Evolutionary conservation across 2,797 vertebrate genomes (phyloP).

Genomic region (Arctocebus calabarensis): DNA sequence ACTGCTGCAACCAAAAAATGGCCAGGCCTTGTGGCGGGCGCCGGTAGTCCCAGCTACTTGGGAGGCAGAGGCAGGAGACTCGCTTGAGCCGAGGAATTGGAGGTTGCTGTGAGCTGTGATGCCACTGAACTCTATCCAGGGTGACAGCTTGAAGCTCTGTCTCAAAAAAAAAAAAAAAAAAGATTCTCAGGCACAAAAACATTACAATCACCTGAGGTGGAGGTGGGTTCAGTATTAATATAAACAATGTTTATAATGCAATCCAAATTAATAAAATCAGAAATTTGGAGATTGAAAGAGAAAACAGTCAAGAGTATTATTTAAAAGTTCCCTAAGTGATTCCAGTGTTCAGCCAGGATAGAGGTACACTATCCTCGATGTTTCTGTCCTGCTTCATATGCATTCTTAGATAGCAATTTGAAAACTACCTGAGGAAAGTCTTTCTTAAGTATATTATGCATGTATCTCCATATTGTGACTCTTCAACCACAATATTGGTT

Average conservation of each 20-base stretch:
- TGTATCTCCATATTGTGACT: background rate
- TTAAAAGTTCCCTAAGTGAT: background rate
- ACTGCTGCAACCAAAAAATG: too few relatives aligned
- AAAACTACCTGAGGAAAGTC: background rate
- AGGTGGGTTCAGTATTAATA: background rate
- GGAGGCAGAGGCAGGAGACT: too few relatives aligned
- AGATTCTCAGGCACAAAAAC: background rate
- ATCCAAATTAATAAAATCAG: background rate
- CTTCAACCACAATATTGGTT: background rate
- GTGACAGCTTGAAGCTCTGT: too few relatives aligned
- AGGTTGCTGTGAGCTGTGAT: too few relatives aligned
- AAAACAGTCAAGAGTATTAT: background rate
- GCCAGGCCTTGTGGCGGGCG: too few relatives aligned
- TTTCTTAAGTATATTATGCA: background rate
- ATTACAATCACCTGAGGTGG: background rate
- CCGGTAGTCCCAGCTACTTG: too few relatives aligned
- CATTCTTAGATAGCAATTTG: background rate
- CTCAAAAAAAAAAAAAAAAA: too few relatives aligned
- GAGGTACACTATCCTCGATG: background rate
- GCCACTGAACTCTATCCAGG: too few relatives aligned
- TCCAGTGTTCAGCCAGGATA: background rate
- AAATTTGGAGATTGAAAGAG: background rate
- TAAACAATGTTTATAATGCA: background rate
- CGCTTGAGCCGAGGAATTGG: too few relatives aligned
- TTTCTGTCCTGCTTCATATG: background rate